Percentiles rank a stretch among this genome's conserved stretches.
Conservation (phyloP, 2,113 vertebrate species). For the Rhinopomastus cyanomelas region DNA sequence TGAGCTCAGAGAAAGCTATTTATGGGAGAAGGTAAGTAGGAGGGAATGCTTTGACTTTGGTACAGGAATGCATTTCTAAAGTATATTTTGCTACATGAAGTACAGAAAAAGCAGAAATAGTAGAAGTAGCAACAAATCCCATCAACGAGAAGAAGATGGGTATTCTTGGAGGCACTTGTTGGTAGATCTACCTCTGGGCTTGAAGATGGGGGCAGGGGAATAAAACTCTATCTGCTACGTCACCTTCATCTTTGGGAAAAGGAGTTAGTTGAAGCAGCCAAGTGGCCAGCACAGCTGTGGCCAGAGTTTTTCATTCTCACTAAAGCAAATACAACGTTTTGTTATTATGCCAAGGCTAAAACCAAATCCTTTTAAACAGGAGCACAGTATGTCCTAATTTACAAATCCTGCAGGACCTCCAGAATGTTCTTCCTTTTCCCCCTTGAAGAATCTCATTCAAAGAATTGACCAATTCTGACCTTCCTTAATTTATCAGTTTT, state of each 20-base stretch:
- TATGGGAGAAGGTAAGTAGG: background rate
- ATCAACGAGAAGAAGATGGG: background rate
- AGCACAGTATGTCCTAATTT: background rate
- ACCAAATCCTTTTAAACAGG: background rate
- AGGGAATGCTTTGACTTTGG: background rate
- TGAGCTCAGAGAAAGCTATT: background rate
- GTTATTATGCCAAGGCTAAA: background rate
- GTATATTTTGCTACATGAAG: background rate
- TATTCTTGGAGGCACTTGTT: background rate
- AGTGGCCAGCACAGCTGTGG: background rate
- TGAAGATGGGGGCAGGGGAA: background rate
- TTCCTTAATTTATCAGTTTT: slow-evolving; percentile 45
- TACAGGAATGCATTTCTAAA: background rate
- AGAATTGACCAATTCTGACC: slow-evolving; percentile 58
- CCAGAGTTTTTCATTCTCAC: background rate
- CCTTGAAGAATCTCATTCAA: background rate
- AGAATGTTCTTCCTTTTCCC: background rate
- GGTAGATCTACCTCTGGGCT: background rate
- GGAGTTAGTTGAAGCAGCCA: background rate
- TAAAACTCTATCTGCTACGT: background rate
- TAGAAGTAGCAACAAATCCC: background rate
- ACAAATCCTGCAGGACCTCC: background rate
- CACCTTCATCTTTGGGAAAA: background rate
- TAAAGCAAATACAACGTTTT: background rate
- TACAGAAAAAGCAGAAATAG: background rate